phyloP scores from a whole-genome alignment of 2,113 vertebrate species.

The Chamaea fasciata region DNA sequence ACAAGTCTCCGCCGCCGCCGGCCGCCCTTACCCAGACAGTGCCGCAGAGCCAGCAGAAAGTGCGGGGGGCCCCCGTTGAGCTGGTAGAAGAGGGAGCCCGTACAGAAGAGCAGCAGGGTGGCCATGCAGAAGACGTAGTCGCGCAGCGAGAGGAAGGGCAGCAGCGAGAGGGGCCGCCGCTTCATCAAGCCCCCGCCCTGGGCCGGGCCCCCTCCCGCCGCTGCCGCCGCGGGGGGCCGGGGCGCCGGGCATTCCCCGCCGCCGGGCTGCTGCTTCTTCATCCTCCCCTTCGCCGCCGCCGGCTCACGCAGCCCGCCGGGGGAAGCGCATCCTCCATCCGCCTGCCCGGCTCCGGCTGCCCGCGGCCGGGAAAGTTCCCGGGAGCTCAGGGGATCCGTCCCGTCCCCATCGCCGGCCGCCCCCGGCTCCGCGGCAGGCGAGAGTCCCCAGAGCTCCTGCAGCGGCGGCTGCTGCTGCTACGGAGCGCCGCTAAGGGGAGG shows the following conservation, averaged over 20 bases:
- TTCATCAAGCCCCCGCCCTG: conserved; percentile 50
- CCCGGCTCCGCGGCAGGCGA: not conserved
- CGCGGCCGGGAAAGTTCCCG: conserved; percentile 53
- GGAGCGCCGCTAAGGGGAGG: conserved; percentile 16
- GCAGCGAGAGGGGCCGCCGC: conserved; percentile 65
- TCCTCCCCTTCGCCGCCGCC: conserved; percentile 80
- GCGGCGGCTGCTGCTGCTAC: not conserved
- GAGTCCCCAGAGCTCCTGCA: not conserved
- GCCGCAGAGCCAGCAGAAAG: conserved; percentile 89
- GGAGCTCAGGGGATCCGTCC: conserved; percentile 7
- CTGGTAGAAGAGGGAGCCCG: conserved; percentile 90
- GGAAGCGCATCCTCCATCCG: conserved; percentile 70
- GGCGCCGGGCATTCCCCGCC: conserved; percentile 59
- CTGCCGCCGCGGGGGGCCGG: conserved; percentile 72
- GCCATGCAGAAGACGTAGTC: conserved; percentile 94
- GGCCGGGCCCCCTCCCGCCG: conserved; percentile 66
- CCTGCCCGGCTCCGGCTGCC: conserved; percentile 59
- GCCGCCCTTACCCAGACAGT: conserved; percentile 88
- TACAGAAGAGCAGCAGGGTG: conserved; percentile 87
- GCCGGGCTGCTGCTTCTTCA: conserved; percentile 82
- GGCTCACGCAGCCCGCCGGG: conserved; percentile 77
- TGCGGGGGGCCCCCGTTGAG: conserved; percentile 90
- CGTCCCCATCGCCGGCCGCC: conserved; percentile 20
- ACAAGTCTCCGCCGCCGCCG: not conserved
- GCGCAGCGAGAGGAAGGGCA: conserved; percentile 80